Conservation (phyloP, 2,797 vertebrate genomes). For the Rhincodon typus region DNA sequence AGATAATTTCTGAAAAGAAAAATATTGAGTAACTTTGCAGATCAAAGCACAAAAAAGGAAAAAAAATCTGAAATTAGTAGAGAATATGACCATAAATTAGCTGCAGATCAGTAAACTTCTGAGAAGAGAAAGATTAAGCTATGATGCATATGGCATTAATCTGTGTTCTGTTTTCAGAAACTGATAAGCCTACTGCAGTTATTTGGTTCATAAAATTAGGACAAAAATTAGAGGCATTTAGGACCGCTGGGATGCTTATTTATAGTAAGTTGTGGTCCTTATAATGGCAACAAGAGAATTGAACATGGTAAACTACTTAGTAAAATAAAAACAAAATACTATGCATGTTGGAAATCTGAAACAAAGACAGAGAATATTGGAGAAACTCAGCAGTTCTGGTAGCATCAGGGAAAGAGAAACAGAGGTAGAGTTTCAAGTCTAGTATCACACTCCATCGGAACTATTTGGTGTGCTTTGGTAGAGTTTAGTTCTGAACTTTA, state of each 20-base stretch:
- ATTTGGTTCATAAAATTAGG: not conserved
- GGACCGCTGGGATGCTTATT: not conserved
- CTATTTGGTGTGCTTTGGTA: not conserved
- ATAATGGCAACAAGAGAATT: not conserved
- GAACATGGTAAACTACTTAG: not conserved
- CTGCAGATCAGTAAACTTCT: not conserved
- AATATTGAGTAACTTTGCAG: too few relatives aligned
- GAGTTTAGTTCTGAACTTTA: not conserved
- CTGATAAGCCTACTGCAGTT: not conserved
- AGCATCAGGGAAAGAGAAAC: too few relatives aligned
- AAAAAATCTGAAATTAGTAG: not conserved
- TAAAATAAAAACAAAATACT: too few relatives aligned
- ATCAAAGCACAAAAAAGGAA: not conserved
- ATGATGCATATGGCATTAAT: not conserved
- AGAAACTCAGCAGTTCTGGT: too few relatives aligned
- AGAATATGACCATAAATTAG: not conserved
- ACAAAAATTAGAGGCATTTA: not conserved
- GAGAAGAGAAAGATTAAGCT: not conserved
- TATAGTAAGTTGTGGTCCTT: too few relatives aligned
- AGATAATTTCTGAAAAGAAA: too few relatives aligned
- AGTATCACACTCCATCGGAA: not conserved
- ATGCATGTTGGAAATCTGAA: too few relatives aligned
- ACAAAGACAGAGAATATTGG: too few relatives aligned
- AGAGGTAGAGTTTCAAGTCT: too few relatives aligned
- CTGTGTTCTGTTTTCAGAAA: not conserved